Percentiles rank a stretch among this genome's conserved stretches.
Conservation (phyloP, 2,888 invertebrate species). For the Thalpophila matura region DNA sequence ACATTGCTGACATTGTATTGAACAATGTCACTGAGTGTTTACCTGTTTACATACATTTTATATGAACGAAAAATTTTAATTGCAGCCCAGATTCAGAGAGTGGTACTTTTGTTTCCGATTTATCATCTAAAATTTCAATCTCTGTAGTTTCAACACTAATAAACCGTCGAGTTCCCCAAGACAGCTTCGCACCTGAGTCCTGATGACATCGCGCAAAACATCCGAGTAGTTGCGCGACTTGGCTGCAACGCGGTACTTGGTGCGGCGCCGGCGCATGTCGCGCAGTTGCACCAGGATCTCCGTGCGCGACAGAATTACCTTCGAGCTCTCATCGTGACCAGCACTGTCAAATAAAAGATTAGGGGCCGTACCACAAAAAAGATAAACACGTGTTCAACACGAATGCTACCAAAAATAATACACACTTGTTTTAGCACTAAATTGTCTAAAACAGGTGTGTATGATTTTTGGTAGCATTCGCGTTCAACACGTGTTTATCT, state of each 20-base stretch:
- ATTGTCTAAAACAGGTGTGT: too few species aligned
- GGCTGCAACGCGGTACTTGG: slow-evolving; percentile 91
- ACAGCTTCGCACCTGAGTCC: slow-evolving; percentile 84
- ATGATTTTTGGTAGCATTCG: too few species aligned
- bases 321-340: slow-evolving; percentile 43
- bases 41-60: too few species aligned
- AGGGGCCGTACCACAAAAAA: too few species aligned
- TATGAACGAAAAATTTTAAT: too few species aligned
- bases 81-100: neutral
- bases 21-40: too few species aligned
- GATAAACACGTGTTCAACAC: too few species aligned
- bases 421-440: too few species aligned
- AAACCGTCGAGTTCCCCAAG: neutral
- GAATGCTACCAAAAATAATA: too few species aligned
- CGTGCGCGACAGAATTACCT: slow-evolving; percentile 66
- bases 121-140: neutral
- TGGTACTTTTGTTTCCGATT: neutral
- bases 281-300: slow-evolving; percentile 90
- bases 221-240: slow-evolving; percentile 91
- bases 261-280: slow-evolving; percentile 91
- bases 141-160: neutral
- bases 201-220: slow-evolving; percentile 91
- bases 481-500: too few species aligned
- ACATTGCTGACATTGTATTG: neutral
- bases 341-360: slow-evolving; percentile 17